phyloP scores from a whole-genome alignment of 2,888 invertebrate genomes.

The Agrypnus murinus region DNA sequence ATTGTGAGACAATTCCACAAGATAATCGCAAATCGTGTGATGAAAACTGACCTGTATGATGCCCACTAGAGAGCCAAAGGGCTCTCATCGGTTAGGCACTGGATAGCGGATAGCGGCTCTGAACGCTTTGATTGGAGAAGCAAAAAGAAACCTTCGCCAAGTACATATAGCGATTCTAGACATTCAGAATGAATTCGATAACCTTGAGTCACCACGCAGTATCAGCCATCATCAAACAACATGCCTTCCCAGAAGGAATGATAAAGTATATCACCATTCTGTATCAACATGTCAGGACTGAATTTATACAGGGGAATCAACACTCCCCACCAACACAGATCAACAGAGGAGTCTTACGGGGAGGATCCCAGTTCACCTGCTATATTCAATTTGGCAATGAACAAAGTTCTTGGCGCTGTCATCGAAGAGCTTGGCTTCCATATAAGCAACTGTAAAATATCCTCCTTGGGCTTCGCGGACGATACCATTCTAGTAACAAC shows the following conservation, averaged over 20 bases:
- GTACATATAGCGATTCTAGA: constrained; percentile 55
- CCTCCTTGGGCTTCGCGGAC: constrained; percentile 64
- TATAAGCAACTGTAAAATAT: constrained; percentile 48
- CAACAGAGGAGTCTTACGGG: constrained; percentile 64
- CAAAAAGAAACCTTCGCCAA: background rate
- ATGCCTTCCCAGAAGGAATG: background rate
- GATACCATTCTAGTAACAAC: constrained; percentile 63
- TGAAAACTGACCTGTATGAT: constrained; percentile 13
- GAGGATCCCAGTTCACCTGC: constrained; percentile 63
- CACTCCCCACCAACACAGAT: background rate
- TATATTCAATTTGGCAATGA: constrained; percentile 59
- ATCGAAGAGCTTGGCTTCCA: constrained; percentile 40
- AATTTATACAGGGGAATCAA: no score
- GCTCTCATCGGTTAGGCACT: constrained; percentile 61
- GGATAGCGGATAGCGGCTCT: constrained; percentile 59
- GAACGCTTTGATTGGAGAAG: constrained; percentile 54
- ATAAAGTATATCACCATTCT: background rate
- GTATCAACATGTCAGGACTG: background rate
- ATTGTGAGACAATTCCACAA: constrained; percentile 60
- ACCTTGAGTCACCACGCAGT: constrained; percentile 21
- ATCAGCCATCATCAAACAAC: constrained; percentile 31
- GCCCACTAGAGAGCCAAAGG: constrained; percentile 51
- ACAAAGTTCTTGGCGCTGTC: constrained; percentile 43
- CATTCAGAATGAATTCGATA: constrained; percentile 46
- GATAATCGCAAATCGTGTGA: constrained; percentile 52